A percentile compares a stretch with the other conserved stretches of the same genome.
Conservation (phyloP, 2,797 vertebrate species). For the Notamacropus eugenii region DNA sequence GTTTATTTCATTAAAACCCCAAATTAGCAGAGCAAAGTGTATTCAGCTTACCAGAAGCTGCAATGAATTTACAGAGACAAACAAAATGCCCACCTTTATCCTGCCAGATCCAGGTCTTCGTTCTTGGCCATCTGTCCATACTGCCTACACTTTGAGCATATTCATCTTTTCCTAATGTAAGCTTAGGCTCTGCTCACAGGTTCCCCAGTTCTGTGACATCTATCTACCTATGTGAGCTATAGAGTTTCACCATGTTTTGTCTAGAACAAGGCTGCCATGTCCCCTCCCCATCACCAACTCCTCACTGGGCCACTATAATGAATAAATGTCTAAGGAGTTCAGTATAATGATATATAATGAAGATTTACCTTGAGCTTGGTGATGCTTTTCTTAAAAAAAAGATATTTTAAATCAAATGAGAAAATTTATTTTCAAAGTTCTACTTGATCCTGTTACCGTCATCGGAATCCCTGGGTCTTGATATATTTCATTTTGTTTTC, state of each 20-base stretch:
- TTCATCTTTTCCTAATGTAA: neutral
- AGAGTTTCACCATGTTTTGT: neutral
- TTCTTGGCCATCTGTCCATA: neutral
- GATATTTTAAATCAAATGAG: neutral
- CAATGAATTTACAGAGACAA: neutral
- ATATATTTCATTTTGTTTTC: conserved; percentile 6
- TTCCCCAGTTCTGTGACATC: neutral
- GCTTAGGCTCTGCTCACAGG: neutral
- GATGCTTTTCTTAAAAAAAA: neutral
- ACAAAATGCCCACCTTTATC: neutral
- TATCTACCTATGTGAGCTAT: too few species aligned
- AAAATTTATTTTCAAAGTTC: neutral
- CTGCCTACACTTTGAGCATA: neutral
- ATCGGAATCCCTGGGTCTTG: conserved; percentile 19
- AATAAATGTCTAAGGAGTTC: neutral
- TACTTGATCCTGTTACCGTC: conserved; percentile 6
- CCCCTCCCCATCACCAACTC: neutral
- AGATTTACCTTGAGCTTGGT: neutral
- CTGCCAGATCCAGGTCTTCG: neutral
- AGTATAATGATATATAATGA: neutral
- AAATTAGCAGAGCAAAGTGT: neutral
- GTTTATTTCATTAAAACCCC: neutral
- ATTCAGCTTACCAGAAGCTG: neutral
- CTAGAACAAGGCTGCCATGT: neutral
- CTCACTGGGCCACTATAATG: neutral